A percentile compares a stretch with the other conserved stretches of the same genome.
Conservation (phyloP, 2,888 invertebrate species). For the Spilarctia lutea region DNA sequence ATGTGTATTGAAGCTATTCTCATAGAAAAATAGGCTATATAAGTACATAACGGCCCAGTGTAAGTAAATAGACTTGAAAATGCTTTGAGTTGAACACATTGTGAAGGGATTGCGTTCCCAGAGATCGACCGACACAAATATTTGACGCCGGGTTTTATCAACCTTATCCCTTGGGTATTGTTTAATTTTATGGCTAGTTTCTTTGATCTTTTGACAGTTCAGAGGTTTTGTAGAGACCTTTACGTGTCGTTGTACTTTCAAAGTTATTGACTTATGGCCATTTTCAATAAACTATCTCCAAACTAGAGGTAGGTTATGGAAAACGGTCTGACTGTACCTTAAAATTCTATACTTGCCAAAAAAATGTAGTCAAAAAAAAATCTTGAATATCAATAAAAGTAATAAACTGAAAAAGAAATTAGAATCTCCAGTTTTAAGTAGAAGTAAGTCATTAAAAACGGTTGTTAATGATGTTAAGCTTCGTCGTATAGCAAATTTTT, state of each 20-base stretch:
- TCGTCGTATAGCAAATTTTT: too few relatives aligned
- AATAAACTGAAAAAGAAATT: too few relatives aligned
- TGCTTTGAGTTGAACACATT: background rate
- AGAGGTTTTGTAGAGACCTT: background rate
- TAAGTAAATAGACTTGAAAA: background rate
- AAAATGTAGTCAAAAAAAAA: too few relatives aligned
- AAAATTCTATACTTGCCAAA: too few relatives aligned
- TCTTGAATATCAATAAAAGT: too few relatives aligned
- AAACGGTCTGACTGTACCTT: too few relatives aligned
- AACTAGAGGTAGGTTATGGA: too few relatives aligned
- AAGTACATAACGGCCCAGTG: background rate
- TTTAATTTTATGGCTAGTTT: background rate
- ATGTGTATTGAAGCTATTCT: background rate
- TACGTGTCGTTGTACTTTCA: background rate
- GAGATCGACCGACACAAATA: background rate
- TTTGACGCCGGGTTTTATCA: background rate
- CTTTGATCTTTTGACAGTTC: conserved; percentile 4
- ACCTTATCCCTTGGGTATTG: background rate
- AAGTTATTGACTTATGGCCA: background rate
- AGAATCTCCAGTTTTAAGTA: too few relatives aligned
- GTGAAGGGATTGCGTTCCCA: background rate
- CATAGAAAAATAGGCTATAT: background rate
- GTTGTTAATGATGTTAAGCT: too few relatives aligned
- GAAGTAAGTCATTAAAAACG: too few relatives aligned
- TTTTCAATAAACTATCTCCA: too few relatives aligned